phyloP scores from a whole-genome alignment of 2,888 invertebrate genomes.

The Synergus umbraculus region DNA sequence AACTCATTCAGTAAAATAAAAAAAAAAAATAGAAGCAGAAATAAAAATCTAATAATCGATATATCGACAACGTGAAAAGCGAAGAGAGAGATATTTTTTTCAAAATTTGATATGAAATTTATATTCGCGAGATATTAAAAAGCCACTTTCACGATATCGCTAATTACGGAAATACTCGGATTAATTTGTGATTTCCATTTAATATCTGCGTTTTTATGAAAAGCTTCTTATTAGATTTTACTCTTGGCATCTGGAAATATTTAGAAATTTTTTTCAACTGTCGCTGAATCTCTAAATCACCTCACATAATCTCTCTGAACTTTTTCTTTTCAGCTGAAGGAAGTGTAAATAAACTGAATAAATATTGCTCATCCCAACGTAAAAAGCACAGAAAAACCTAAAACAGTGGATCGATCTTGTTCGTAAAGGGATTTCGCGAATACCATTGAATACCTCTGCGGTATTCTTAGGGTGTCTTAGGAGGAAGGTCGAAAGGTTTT shows the following conservation, averaged over 20 bases:
- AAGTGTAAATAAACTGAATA: conserved; percentile 21
- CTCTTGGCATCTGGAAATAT: too few relatives aligned
- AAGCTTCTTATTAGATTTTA: background rate
- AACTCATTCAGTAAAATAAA: conserved; percentile 21
- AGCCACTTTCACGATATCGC: background rate
- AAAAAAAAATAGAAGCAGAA: conserved; percentile 3
- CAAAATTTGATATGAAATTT: background rate
- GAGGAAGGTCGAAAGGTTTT: conserved; percentile 51
- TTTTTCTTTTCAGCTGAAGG: conserved; percentile 4
- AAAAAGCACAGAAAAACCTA: background rate
- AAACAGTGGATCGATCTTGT: conserved; percentile 35
- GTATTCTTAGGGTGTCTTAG: conserved; percentile 39
- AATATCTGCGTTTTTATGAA: background rate
- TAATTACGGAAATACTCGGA: background rate
- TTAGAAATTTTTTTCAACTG: background rate
- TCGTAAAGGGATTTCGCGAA: conserved; percentile 59
- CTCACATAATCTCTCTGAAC: background rate
- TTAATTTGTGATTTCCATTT: background rate
- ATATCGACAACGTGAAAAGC: background rate
- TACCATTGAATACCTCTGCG: conserved; percentile 43
- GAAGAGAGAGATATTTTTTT: background rate
- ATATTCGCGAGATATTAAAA: background rate
- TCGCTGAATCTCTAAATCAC: background rate
- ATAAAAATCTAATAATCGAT: conserved; percentile 12
- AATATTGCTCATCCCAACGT: background rate